A percentile compares a stretch with the other conserved stretches of the same genome.
Evolutionary conservation across 2,888 invertebrate species (phyloP).

Genomic region (Drosophila pegasa): DNA sequence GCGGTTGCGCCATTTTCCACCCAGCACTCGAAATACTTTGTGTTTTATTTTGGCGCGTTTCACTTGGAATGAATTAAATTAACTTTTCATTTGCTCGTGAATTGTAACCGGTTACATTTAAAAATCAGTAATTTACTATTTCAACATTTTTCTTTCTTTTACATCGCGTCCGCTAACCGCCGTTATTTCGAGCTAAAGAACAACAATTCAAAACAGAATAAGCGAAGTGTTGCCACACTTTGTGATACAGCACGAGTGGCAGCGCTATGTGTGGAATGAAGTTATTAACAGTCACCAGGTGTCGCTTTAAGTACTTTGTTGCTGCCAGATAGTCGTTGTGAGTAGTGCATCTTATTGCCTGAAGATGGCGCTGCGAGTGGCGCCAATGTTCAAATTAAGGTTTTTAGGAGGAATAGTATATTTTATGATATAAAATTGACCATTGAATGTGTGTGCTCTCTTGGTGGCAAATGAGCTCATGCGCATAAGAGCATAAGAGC

Average conservation of each 20-base stretch:
- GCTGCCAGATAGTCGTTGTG: slow-evolving; percentile 2
- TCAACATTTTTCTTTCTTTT: slow-evolving; percentile 63
- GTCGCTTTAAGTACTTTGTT: not conserved
- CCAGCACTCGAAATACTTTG: slow-evolving; percentile 22
- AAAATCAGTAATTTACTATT: slow-evolving; percentile 56
- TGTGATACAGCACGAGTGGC: slow-evolving; percentile 18
- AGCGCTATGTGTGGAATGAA: not conserved
- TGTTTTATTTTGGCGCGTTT: slow-evolving; percentile 34
- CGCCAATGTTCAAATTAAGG: not conserved
- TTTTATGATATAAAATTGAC: no score
- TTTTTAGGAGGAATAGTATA: not conserved
- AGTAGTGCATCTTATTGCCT: not conserved
- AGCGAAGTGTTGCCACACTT: slow-evolving; percentile 14
- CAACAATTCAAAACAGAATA: slow-evolving; percentile 59
- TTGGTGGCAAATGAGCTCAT: no score
- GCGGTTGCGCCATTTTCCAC: slow-evolving; percentile 79
- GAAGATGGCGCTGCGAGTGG: slow-evolving; percentile 22
- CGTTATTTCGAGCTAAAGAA: slow-evolving; percentile 55
- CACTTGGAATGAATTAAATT: slow-evolving; percentile 17
- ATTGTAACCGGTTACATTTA: slow-evolving; percentile 70
- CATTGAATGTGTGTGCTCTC: not conserved
- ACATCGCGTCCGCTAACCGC: slow-evolving; percentile 51
- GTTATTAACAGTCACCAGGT: not conserved
- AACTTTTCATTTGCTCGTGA: slow-evolving; percentile 30
- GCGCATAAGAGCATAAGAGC: no score